These are phyloP conservation scores for Sceloporus tristichus DNA, from an alignment of 2,113 vertebrate genomes.

Conservation along the genomic window DNA sequence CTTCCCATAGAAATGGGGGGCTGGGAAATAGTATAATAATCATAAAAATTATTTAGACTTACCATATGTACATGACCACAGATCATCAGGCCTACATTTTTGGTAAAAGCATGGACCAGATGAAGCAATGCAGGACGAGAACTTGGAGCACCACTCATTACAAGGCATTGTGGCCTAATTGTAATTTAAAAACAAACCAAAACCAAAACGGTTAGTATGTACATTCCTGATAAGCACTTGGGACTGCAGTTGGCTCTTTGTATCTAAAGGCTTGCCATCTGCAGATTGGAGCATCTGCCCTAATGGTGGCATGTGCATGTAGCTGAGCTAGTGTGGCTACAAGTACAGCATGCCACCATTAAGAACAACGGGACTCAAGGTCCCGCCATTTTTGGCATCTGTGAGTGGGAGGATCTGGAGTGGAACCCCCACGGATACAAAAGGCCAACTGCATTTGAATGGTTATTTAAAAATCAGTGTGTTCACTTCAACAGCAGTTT, in stretches of 20 bases:
- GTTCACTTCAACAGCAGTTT: neutral
- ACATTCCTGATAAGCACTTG: neutral
- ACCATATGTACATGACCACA: conserved; percentile 95
- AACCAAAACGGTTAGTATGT: conserved; percentile 16
- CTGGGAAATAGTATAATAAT: neutral
- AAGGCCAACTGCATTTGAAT: neutral
- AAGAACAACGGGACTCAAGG: too few species aligned
- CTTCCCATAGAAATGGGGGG: neutral
- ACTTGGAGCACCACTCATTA: conserved; percentile 96
- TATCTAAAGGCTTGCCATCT: too few species aligned
- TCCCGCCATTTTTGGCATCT: too few species aligned
- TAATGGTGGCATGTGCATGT: too few species aligned
- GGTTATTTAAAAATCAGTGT: neutral
- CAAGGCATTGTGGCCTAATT: conserved; percentile 94
- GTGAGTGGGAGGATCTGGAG: too few species aligned
- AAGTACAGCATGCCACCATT: too few species aligned
- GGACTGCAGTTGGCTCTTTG: too few species aligned
- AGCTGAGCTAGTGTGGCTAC: too few species aligned
- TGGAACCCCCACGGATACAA: too few species aligned
- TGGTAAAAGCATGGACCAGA: conserved; percentile 95
- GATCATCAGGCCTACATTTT: conserved; percentile 97
- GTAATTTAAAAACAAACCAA: conserved; percentile 39
- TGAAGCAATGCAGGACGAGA: conserved; percentile 94
- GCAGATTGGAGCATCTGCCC: too few species aligned
- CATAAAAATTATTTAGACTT: conserved; percentile 67